These are phyloP conservation scores for Lysandra coridon DNA, from an alignment of 2,888 invertebrate genomes.

Conservation along the genomic window DNA sequence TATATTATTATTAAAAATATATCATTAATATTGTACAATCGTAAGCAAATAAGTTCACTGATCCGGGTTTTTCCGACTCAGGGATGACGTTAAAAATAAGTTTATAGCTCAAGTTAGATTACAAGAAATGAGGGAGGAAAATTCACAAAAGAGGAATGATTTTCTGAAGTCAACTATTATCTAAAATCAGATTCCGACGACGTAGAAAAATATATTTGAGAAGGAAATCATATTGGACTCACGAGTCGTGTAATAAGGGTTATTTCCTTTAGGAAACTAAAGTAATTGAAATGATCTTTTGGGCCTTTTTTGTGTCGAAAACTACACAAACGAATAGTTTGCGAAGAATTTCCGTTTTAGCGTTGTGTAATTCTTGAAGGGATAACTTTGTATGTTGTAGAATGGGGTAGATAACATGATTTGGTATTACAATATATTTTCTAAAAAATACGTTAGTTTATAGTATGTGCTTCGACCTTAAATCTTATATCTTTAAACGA, in stretches of 20 bases:
- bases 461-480: no score
- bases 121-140: not conserved
- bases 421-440: no score
- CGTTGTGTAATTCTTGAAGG: not conserved
- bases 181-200: conserved; percentile 8
- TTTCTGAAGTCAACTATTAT: conserved; percentile 13
- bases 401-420: not conserved
- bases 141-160: conserved; percentile 12
- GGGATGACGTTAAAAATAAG: not conserved
- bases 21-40: not conserved
- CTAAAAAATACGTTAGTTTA: no score
- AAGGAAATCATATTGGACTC: conserved; percentile 24
- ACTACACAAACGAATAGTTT: conserved; percentile 28
- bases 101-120: not conserved
- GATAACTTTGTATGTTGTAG: not conserved
- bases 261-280: conserved; percentile 26
- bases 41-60: not conserved
- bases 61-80: not conserved
- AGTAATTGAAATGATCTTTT: conserved; percentile 28
- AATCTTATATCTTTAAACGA: no score
- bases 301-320: conserved; percentile 16
- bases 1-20: no score
- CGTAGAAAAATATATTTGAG: conserved; percentile 1
- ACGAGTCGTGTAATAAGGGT: conserved; percentile 16
- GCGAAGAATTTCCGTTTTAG: conserved; percentile 25